A percentile compares a stretch with the other conserved stretches of the same genome.
Evolutionary conservation across 2,113 vertebrate species (phyloP).

Genomic region (Fregata magnificens): DNA sequence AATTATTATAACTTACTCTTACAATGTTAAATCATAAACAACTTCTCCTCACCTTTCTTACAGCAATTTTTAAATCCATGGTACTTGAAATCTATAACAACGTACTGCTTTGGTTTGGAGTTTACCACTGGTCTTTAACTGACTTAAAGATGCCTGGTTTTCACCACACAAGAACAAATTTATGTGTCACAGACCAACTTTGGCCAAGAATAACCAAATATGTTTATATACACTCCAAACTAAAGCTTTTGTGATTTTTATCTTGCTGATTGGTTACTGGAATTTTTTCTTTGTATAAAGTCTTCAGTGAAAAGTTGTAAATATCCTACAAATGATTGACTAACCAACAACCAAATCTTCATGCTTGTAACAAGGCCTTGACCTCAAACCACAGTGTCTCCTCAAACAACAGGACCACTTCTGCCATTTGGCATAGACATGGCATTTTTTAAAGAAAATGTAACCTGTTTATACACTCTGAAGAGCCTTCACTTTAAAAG

Average conservation of each 20-base stretch:
- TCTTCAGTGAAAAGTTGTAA: neutral
- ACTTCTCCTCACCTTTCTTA: neutral
- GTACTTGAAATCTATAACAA: neutral
- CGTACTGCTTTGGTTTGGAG: neutral
- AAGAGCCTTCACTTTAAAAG: neutral
- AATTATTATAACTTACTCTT: neutral
- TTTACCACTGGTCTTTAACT: neutral
- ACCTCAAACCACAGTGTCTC: neutral
- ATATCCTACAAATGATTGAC: neutral
- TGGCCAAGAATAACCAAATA: neutral
- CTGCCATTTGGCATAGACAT: neutral
- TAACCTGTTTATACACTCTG: neutral
- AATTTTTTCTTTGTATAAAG: neutral
- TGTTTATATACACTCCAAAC: neutral
- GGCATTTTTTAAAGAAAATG: constrained; percentile 5
- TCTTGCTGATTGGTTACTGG: neutral
- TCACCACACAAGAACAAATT: neutral
- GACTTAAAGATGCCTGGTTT: neutral
- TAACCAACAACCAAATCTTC: neutral
- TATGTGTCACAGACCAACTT: neutral
- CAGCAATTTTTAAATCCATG: neutral
- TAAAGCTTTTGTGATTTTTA: neutral
- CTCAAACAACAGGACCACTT: neutral
- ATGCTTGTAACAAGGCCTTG: neutral
- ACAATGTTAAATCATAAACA: neutral